Base-by-base conservation (phyloP, 2,888 invertebrate genomes). In the Philaethria dido region DNA sequence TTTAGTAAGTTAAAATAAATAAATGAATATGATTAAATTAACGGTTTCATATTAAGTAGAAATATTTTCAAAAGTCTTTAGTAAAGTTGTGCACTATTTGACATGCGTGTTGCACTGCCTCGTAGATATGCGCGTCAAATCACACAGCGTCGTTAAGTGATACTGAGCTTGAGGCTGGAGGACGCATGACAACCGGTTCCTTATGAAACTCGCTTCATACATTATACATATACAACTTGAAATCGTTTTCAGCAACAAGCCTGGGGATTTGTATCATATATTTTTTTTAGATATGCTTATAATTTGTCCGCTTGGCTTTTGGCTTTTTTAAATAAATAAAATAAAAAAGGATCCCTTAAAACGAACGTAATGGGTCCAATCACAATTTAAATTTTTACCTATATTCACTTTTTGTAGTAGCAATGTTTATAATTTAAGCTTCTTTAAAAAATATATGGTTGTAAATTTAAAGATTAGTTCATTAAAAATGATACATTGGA, bases 121-220 rank as follows among this genome's bases (percentile, higher is more conserved):
- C 22, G 29, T 52, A 47, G 52, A 39, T 59, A 59, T 50, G 62
- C 71, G 74, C 82, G 82, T 81, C 81, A 73, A 76, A 62, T 50
- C 75, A 59, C 72, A 66, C 70, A 72, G 76, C 75, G 74, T 69
- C 74, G 74, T 74, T 74, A 73, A 70, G 69, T 72, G 65, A 74
- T 64, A 83, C 81, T 82, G 78, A 78, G 70, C 47, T 67, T 20
- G 33, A 44, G 68, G 47, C 65, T 64, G 60, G 62, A 68, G 62
- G 64, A 60, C 60, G 61, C 60, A 45, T 50, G 67, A 52, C 39
- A 69, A 74, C 75, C 72, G 73, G 75, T 75, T 74, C 63, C 62
- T 62, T 14, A 65, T 59, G 50, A 62, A 66, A 62, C 8, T 20
- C 48, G n/a, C n/a, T 16, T 42, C 60, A 54, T 50, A 20, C 29